Conservation (phyloP, 2,888 invertebrate species). For the Zygothrica quintamaculata region DNA sequence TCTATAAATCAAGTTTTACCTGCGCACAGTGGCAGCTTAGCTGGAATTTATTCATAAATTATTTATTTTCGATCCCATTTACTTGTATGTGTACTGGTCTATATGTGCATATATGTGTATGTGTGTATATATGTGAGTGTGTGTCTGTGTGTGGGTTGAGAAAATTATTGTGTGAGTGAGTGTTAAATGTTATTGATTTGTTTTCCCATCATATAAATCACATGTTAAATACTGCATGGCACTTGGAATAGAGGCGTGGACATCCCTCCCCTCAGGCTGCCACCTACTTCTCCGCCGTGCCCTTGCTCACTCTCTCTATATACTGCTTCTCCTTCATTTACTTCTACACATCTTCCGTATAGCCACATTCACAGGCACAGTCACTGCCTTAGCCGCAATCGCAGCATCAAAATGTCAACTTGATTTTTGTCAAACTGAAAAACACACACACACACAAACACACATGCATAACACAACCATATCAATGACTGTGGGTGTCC, state of each 20-base stretch:
- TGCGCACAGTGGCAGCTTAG: constrained; percentile 57
- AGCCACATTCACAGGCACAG: constrained; percentile 2
- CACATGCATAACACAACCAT: no score
- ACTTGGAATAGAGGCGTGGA: constrained; percentile 43
- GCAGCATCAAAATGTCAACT: constrained; percentile 72
- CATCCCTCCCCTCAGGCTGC: constrained; percentile 8
- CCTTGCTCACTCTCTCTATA: no score
- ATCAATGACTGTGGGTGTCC: constrained; percentile 66
- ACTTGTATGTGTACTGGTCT: not conserved
- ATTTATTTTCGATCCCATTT: not conserved
- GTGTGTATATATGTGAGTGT: constrained; percentile 4
- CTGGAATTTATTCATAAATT: constrained; percentile 60
- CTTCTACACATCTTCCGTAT: constrained; percentile 9
- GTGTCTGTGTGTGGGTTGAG: constrained; percentile 31
- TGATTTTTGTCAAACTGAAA: constrained; percentile 74
- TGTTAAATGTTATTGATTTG: constrained; percentile 74
- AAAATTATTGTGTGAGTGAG: constrained; percentile 69
- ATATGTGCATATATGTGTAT: not conserved
- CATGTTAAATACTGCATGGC: constrained; percentile 55
- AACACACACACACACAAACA: constrained; percentile 30
- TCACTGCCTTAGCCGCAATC: constrained; percentile 16
- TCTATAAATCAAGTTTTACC: constrained; percentile 46
- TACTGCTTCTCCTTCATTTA: no score
- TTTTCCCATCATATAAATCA: constrained; percentile 78
- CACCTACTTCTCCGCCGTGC: not conserved